Evolutionary conservation across 2,113 vertebrate genomes (phyloP), one percentile per base, ranked within the genome.

Genomic region (Bungarus multicinctus): DNA sequence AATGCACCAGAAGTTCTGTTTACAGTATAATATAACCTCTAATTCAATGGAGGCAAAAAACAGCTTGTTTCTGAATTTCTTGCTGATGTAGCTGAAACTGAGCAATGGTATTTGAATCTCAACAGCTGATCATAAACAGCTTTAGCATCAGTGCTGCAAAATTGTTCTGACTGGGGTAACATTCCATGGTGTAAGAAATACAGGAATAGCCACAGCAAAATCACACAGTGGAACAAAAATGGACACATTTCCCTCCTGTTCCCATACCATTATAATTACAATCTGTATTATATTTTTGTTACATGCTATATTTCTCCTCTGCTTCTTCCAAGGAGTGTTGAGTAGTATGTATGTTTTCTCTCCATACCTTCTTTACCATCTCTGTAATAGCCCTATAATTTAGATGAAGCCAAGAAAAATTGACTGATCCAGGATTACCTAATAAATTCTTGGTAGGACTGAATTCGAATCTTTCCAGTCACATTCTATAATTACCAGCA

Each of bases 41-140:
- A 52, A 30, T 74, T 52, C n/a, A 60, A 57, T 93, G 57, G 14
- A 85, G 9, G 88, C 50, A 20, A 55, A 8, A n/a, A n/a, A 20
- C 27, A 60, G 50, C 90, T 93, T 93, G 94, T 91, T 4, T 85
- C 2, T 91, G 0, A 0, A 95, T 95, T 91, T 92, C 69, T 52
- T 94, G 22, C 81, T 92, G 52, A 94, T 43, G 88, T 92, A 0
- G 95, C 94, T 95, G 74, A 92, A 92, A 58, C 43, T 91, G 54
- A 85, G 90, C 90, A 58, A 52, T 93, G 92, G 43, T 53, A 89
- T 92, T 85, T 89, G 27, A 55, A 14, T 47, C 88, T 58, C 88
- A 92, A 92, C 92, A 92, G 92, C 92, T 92, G 92, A 89, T 89
- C 60, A 88, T 92, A 0, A 81, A 85, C 92, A 94, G 69, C 91